A percentile compares a stretch with the other conserved stretches of the same genome.
Evolutionary conservation across 2,888 invertebrate genomes (phyloP).

Genomic region (Lacanobia oleracea): DNA sequence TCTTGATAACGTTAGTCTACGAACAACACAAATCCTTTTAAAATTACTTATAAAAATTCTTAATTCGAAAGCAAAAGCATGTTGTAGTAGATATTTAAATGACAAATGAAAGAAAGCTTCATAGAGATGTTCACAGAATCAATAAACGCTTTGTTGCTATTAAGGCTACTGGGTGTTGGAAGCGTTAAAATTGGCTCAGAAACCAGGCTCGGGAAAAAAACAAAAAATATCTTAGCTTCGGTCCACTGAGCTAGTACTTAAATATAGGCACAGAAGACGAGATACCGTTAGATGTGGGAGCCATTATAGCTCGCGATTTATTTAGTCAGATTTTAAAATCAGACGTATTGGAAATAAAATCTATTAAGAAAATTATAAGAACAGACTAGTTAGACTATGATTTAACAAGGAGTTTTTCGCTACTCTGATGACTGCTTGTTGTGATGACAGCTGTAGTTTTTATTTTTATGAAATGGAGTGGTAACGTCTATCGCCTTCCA

Average conservation of each 20-base stretch:
- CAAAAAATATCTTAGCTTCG: constrained; percentile 67
- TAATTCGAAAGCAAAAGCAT: neutral
- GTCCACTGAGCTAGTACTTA: constrained; percentile 76
- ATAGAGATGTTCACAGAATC: constrained; percentile 8
- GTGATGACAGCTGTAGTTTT: no score
- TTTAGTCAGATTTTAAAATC: neutral
- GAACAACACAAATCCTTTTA: no score
- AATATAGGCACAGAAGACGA: constrained; percentile 76
- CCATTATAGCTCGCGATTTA: constrained; percentile 70
- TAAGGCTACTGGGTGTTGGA: constrained; percentile 58
- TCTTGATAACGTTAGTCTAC: no score
- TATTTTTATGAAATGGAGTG: neutral
- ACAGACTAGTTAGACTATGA: neutral
- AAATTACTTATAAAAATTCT: neutral
- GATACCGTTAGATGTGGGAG: constrained; percentile 76
- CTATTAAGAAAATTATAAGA: neutral
- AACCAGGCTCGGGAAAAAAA: constrained; percentile 55
- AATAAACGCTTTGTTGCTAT: constrained; percentile 42
- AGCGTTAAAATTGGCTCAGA: constrained; percentile 60
- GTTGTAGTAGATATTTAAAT: neutral
- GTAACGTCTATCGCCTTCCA: no score
- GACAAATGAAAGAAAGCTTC: neutral
- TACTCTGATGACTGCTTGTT: no score
- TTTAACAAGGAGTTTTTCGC: neutral
- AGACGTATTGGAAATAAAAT: neutral